Conservation (phyloP, 2,113 vertebrate genomes). For the Oxyruncus cristatus region DNA sequence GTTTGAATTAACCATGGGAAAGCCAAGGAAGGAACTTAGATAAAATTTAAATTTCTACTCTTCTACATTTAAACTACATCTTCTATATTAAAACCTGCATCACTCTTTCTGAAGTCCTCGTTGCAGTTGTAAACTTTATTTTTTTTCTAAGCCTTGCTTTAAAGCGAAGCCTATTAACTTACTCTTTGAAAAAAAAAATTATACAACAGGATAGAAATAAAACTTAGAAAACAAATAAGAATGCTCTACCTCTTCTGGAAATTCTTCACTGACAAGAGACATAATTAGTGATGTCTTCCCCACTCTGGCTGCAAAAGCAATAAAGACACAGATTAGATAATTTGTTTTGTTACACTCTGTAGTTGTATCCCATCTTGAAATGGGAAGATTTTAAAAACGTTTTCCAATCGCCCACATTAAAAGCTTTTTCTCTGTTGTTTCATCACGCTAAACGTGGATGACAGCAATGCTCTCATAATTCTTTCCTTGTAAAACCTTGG, state of each 20-base stretch:
- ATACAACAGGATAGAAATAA: background rate
- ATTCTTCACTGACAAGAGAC: constrained; percentile 99
- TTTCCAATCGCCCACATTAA: background rate
- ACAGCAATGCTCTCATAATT: background rate
- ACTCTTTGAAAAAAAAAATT: background rate
- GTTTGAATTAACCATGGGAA: background rate
- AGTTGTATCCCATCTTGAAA: background rate
- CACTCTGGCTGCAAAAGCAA: constrained; percentile 89
- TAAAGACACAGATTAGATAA: constrained; percentile 52
- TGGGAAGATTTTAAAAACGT: background rate
- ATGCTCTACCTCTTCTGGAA: constrained; percentile 91
- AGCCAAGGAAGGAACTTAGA: background rate
- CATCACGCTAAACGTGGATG: background rate
- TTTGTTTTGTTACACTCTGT: background rate
- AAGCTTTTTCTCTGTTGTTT: background rate
- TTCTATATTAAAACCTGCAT: background rate
- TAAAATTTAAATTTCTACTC: background rate
- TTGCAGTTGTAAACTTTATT: background rate
- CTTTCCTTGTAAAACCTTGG: background rate
- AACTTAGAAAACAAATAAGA: constrained; percentile 15
- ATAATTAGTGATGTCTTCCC: constrained; percentile 98
- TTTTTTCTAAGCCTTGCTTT: background rate
- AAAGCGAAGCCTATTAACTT: background rate
- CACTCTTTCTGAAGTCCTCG: background rate
- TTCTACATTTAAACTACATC: background rate